Conservation (phyloP, 2,113 vertebrate genomes). For the Azemiops feae region DNA sequence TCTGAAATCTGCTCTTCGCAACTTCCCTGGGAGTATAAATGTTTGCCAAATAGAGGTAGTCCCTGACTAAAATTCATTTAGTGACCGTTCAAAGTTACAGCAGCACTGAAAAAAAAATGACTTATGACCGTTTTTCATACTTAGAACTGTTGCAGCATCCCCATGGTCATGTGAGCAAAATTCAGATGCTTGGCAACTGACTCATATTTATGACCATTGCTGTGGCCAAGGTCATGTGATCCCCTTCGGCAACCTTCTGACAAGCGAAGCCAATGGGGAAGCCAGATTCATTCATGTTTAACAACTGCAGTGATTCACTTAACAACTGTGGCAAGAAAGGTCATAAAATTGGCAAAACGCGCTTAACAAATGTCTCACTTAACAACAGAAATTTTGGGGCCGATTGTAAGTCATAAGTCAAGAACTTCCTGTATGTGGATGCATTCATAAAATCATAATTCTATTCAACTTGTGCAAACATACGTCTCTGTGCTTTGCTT, state of each 20-base stretch:
- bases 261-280: too few relatives aligned
- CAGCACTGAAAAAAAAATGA: background rate
- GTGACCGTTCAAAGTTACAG: background rate
- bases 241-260: too few relatives aligned
- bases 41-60: background rate
- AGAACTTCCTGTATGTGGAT: background rate
- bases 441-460: background rate
- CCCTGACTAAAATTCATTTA: background rate
- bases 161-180: background rate
- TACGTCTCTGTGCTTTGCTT: background rate
- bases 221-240: too few relatives aligned
- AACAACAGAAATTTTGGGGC: background rate
- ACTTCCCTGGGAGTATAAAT: background rate
- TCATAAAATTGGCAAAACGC: background rate
- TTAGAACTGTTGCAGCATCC: background rate
- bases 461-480: background rate
- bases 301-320: background rate
- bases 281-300: too few relatives aligned
- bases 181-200: background rate
- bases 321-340: background rate
- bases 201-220: too few relatives aligned
- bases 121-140: background rate
- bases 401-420: accelerated
- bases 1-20: background rate
- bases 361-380: background rate